Conservation (phyloP, 2,797 vertebrate genomes). For the Gephyroberyx darwinii region DNA sequence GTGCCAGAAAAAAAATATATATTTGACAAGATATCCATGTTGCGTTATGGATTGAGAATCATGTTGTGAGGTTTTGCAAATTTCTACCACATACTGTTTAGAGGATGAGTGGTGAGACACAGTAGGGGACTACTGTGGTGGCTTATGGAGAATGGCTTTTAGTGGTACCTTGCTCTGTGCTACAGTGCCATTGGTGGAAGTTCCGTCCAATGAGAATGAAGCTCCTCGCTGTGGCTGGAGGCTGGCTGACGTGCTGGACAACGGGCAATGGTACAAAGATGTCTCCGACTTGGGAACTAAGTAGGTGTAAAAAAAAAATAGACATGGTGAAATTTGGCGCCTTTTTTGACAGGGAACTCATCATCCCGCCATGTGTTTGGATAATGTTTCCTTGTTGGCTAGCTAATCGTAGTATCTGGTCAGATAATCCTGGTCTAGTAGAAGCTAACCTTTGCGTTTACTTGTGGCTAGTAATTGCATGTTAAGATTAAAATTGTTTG, state of each 20-base stretch:
- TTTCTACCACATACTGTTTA: not conserved
- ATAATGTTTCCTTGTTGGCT: no score
- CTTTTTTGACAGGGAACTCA: no score
- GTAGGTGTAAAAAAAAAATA: not conserved
- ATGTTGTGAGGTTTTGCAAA: not conserved
- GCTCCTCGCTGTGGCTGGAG: constrained; percentile 81
- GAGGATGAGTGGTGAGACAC: not conserved
- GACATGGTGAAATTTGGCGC: no score
- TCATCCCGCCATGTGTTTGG: no score
- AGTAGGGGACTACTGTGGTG: not conserved
- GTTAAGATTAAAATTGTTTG: no score
- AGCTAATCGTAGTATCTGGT: no score
- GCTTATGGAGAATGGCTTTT: not conserved
- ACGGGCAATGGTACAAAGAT: constrained; percentile 83
- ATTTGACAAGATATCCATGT: not conserved
- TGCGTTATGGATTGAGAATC: not conserved
- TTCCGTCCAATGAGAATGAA: constrained; percentile 93
- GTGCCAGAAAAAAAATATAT: no score
- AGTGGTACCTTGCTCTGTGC: constrained; percentile 89
- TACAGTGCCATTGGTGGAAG: constrained; percentile 94
- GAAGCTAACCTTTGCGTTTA: no score
- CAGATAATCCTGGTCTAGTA: no score
- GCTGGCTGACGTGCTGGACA: constrained; percentile 77
- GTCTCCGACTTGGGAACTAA: constrained; percentile 73
- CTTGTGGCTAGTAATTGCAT: no score